phyloP scores from a whole-genome alignment of 1,140 invertebrate genomes.

The Ips typographus region DNA sequence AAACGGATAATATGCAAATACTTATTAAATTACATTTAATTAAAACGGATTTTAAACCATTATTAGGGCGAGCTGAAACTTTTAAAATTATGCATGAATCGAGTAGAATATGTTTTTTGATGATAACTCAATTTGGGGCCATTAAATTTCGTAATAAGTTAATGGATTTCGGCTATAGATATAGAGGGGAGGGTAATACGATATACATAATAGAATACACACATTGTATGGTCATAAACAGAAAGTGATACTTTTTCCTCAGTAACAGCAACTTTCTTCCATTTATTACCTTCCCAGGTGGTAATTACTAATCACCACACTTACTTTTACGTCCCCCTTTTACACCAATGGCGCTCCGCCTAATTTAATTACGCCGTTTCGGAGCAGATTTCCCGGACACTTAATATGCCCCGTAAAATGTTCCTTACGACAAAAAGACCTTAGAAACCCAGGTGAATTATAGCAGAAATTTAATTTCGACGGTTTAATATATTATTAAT shows the following conservation, averaged over 20 bases:
- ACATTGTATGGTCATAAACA: no score
- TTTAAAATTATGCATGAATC: no score
- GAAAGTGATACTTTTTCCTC: neutral
- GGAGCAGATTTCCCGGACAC: conserved; percentile 14
- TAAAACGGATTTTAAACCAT: neutral
- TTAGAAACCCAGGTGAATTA: conserved; percentile 21
- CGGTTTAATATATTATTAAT: conserved; percentile 24
- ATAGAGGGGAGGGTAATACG: no score
- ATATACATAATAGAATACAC: no score
- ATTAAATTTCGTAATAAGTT: no score
- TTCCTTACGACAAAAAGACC: conserved; percentile 15
- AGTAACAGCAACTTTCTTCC: neutral
- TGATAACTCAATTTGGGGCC: no score
- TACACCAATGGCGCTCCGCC: conserved; percentile 11
- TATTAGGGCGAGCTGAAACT: no score
- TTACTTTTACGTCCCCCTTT: conserved; percentile 2
- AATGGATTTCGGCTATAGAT: no score
- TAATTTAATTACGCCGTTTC: conserved; percentile 21
- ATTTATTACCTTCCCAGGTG: conserved; percentile 4
- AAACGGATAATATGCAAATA: neutral
- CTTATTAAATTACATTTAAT: conserved; percentile 6
- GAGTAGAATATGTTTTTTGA: no score
- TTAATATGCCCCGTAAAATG: conserved; percentile 21
- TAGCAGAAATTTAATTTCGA: conserved; percentile 18
- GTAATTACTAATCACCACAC: conserved; percentile 6